Conservation (phyloP, 2,113 vertebrate genomes). For the Paramormyrops kingsleyae region DNA sequence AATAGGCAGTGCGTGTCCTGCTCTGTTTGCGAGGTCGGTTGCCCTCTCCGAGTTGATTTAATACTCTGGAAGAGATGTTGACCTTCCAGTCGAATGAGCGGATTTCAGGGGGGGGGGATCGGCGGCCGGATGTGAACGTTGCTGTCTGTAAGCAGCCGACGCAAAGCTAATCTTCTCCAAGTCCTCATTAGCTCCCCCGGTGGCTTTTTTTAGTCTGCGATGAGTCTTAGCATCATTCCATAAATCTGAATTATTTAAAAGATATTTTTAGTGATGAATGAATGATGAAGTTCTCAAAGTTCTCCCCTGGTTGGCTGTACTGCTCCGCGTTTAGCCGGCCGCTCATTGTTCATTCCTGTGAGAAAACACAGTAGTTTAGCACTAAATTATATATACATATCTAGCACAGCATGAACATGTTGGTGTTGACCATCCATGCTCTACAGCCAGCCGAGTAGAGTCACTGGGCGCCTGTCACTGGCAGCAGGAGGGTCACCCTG, state of each 20-base stretch:
- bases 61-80: slow-evolving; percentile 64
- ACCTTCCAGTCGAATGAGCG: slow-evolving; percentile 64
- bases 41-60: slow-evolving; percentile 55
- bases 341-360: not conserved
- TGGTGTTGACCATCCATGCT: not conserved
- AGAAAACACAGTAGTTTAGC: not conserved
- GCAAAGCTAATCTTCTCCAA: not conserved
- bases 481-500: not conserved
- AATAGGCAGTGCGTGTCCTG: not conserved
- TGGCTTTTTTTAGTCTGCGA: not conserved
- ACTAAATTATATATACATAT: not conserved
- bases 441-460: slow-evolving; percentile 23
- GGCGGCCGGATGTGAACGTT: slow-evolving; percentile 50
- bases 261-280: not conserved
- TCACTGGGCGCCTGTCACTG: slow-evolving; percentile 25
- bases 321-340: not conserved
- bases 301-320: not conserved
- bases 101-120: slow-evolving; percentile 41
- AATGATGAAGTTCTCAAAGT: slow-evolving; percentile 4
- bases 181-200: not conserved
- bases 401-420: not conserved
- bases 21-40: not conserved
- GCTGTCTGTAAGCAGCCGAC: slow-evolving; percentile 40
- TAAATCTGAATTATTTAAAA: not conserved
- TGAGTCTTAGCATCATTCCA: not conserved